Conservation (phyloP, 2,888 invertebrate genomes). For the Drosophila nr. perissopoda region DNA sequence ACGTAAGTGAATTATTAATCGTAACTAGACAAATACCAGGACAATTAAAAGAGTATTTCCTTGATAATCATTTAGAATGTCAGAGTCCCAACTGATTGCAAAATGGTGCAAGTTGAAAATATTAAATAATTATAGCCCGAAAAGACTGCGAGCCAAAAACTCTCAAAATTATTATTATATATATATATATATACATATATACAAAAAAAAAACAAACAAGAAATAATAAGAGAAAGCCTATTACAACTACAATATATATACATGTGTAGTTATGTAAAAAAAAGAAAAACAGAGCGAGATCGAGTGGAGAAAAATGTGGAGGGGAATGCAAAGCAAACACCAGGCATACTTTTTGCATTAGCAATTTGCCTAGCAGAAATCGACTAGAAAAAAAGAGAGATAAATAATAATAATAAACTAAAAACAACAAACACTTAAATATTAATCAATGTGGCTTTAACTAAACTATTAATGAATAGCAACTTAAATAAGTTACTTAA, state of each 20-base stretch:
- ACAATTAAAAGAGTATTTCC: slow-evolving; percentile 65
- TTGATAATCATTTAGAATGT: slow-evolving; percentile 74
- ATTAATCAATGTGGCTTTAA: slow-evolving; percentile 79
- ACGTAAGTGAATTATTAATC: slow-evolving; percentile 40
- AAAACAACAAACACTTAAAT: slow-evolving; percentile 43
- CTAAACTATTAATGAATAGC: slow-evolving; percentile 31
- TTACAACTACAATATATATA: slow-evolving; percentile 26
- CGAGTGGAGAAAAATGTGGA: slow-evolving; percentile 3
- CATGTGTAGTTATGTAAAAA: slow-evolving; percentile 22
- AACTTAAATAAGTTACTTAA: slow-evolving; percentile 40
- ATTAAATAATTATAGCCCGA: slow-evolving; percentile 72
- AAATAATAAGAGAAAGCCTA: slow-evolving; percentile 28
- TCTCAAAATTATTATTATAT: slow-evolving; percentile 71
- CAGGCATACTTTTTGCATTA: slow-evolving; percentile 57
- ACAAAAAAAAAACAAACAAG: slow-evolving; percentile 8
- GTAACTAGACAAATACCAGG: slow-evolving; percentile 66
- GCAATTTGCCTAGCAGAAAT: slow-evolving; percentile 51
- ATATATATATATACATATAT: slow-evolving; percentile 46
- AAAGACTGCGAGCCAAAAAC: slow-evolving; percentile 82
- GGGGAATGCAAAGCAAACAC: slow-evolving; percentile 48
- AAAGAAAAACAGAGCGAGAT: slow-evolving; percentile 7
- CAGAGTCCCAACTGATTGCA: slow-evolving; percentile 49
- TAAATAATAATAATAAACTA: background rate
- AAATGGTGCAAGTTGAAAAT: slow-evolving; percentile 47
- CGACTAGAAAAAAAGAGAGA: slow-evolving; percentile 14